A percentile compares a stretch with the other conserved stretches of the same genome.
phyloP scores from a whole-genome alignment of 2,113 vertebrate species.

The Hirundichthys speculiger region DNA sequence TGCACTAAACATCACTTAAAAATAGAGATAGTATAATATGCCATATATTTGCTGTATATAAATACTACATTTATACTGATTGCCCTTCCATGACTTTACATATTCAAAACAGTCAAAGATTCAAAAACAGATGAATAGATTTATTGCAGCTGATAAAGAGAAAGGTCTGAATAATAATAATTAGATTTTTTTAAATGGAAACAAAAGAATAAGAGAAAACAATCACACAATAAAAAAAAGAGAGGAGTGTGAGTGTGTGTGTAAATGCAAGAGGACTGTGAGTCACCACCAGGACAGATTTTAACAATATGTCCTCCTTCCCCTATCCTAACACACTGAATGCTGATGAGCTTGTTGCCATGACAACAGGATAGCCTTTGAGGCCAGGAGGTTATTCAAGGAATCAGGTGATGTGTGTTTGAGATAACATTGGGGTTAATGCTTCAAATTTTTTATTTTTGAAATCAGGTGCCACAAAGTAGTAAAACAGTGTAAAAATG shows the following conservation, averaged over 20 bases:
- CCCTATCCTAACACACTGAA: slow-evolving; percentile 48
- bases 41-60: slow-evolving; percentile 49
- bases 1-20: slow-evolving; percentile 55
- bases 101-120: slow-evolving; percentile 3
- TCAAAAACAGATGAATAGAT: slow-evolving; percentile 26
- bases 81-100: slow-evolving; percentile 57
- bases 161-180: not conserved
- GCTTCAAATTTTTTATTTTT: too few relatives aligned
- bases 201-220: not conserved
- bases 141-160: slow-evolving; percentile 14
- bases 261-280: slow-evolving; percentile 10
- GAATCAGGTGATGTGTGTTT: slow-evolving; percentile 33
- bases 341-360: slow-evolving; percentile 61
- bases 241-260: slow-evolving; percentile 16
- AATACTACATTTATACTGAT: slow-evolving; percentile 64
- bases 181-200: slow-evolving; percentile 12
- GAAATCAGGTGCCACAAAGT: too few relatives aligned
- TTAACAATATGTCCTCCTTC: slow-evolving; percentile 52
- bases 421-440: too few relatives aligned
- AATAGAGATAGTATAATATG: slow-evolving; percentile 55
- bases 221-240: not conserved
- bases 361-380: slow-evolving; percentile 52
- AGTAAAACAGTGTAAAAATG: too few relatives aligned
- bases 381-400: slow-evolving; percentile 42
- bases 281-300: slow-evolving; percentile 56